Conservation (phyloP, 2,797 vertebrate species). For the Acomys russatus region DNA sequence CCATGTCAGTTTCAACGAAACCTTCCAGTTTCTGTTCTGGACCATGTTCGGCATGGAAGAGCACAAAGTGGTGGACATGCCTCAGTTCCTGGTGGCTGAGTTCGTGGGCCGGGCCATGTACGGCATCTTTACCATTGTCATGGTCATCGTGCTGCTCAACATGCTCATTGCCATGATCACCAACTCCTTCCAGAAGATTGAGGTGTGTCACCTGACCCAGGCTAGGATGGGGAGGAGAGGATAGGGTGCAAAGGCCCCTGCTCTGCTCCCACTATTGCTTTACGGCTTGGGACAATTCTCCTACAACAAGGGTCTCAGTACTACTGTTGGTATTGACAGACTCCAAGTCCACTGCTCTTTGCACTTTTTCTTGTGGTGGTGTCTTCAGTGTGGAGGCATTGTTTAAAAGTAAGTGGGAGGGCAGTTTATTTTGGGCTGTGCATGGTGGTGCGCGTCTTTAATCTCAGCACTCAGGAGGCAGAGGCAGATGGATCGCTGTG, state of each 20-base stretch:
- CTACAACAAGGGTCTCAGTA: not conserved
- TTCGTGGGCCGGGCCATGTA: conserved; percentile 93
- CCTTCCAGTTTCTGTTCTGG: conserved; percentile 96
- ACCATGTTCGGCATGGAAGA: conserved; percentile 96
- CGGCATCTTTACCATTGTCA: conserved; percentile 94
- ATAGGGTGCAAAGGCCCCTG: not conserved
- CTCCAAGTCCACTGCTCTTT: not conserved
- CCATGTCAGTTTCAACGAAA: conserved; percentile 93
- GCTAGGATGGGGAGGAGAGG: no score
- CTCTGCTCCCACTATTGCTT: not conserved
- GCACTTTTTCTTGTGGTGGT: not conserved
- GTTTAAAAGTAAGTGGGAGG: not conserved
- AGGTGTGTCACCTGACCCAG: conserved; percentile 86
- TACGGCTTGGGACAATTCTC: not conserved
- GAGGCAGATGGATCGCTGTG: no score
- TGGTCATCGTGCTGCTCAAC: conserved; percentile 96
- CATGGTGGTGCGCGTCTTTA: no score
- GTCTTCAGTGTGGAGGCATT: rapidly evolving
- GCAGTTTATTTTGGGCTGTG: no score
- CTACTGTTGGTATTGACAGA: not conserved
- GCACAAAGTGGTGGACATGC: conserved; percentile 94
- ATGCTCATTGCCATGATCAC: conserved; percentile 98
- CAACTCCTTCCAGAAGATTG: conserved; percentile 97
- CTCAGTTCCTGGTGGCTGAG: conserved; percentile 91
- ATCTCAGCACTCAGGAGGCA: no score